Percentiles rank a stretch among this genome's conserved stretches.
phyloP scores from a whole-genome alignment of 2,888 invertebrate genomes.

The Peribatodes rhomboidaria region DNA sequence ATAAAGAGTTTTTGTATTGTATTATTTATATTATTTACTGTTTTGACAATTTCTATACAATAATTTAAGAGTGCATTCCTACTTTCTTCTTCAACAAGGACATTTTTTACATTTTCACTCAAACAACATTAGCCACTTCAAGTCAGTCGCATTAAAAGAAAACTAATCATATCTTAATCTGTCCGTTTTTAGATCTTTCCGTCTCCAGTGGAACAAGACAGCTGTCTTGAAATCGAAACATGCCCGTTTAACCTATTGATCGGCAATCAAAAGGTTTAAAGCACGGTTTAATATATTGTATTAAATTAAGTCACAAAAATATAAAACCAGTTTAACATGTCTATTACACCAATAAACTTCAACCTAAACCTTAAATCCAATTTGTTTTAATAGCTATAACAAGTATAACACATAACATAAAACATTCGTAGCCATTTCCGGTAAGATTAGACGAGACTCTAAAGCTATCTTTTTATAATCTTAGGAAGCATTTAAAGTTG shows the following conservation, averaged over 20 bases:
- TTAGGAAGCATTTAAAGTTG: conserved; percentile 14
- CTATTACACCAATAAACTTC: conserved; percentile 4
- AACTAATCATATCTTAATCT: no score
- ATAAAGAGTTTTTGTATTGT: no score
- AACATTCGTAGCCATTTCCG: conserved; percentile 18
- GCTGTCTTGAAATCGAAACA: no score
- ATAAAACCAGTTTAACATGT: background rate
- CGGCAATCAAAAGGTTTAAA: background rate
- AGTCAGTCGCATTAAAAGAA: no score
- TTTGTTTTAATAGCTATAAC: conserved; percentile 18
- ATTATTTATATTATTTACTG: no score
- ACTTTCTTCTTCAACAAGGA: no score
- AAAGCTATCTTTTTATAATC: conserved; percentile 8
- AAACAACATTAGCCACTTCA: no score
- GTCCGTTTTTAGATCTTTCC: no score
- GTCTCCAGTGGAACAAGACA: no score
- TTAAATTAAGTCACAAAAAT: conserved; percentile 8
- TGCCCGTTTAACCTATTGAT: background rate
- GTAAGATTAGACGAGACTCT: conserved; percentile 9
- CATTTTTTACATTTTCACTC: no score
- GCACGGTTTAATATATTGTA: background rate
- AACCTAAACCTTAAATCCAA: conserved; percentile 16
- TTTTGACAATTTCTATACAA: no score
- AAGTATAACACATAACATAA: conserved; percentile 12
- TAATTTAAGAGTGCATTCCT: no score